Evolutionary conservation across 1,140 invertebrate genomes (phyloP).

Genomic region (Bombus haemorrhoidalis): DNA sequence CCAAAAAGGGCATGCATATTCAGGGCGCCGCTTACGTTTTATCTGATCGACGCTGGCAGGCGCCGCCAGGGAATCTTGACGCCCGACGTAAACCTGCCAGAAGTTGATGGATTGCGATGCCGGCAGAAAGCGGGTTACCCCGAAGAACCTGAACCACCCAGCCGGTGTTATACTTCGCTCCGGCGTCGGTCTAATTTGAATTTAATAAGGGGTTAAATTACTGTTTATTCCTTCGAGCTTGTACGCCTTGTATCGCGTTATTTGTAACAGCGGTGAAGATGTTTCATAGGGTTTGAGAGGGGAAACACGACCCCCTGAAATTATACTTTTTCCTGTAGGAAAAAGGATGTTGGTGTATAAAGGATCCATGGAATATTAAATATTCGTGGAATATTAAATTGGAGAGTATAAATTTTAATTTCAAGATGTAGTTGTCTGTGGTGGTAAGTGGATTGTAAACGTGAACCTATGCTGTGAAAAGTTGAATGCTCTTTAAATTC

Average conservation of each 20-base stretch:
- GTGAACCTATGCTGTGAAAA: not conserved
- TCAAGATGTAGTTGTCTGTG: not conserved
- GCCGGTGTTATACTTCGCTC: slow-evolving; percentile 38
- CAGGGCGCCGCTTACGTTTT: slow-evolving; percentile 75
- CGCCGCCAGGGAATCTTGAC: slow-evolving; percentile 74
- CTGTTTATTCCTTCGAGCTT: slow-evolving; percentile 64
- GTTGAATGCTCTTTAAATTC: not conserved
- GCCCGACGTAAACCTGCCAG: slow-evolving; percentile 78
- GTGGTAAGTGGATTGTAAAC: not conserved
- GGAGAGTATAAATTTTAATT: not conserved
- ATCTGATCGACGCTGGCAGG: slow-evolving; percentile 75
- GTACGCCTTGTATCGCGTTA: slow-evolving; percentile 17
- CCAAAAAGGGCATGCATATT: slow-evolving; percentile 79
- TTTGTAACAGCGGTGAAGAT: not conserved
- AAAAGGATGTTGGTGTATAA: not conserved
- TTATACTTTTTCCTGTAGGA: not conserved
- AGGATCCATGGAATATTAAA: not conserved
- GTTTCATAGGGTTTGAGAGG: not conserved
- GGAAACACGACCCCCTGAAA: not conserved
- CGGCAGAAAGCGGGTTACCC: slow-evolving; percentile 67
- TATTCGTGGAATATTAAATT: slow-evolving; percentile 2
- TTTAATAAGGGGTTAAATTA: slow-evolving; percentile 77
- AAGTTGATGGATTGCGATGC: slow-evolving; percentile 77
- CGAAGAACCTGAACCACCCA: slow-evolving; percentile 37
- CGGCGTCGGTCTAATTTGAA: slow-evolving; percentile 72